A percentile compares a stretch with the other conserved stretches of the same genome.
These are phyloP conservation scores for Drosophila santomea DNA, from an alignment of 1,140 invertebrate species.

Conservation along the genomic window DNA sequence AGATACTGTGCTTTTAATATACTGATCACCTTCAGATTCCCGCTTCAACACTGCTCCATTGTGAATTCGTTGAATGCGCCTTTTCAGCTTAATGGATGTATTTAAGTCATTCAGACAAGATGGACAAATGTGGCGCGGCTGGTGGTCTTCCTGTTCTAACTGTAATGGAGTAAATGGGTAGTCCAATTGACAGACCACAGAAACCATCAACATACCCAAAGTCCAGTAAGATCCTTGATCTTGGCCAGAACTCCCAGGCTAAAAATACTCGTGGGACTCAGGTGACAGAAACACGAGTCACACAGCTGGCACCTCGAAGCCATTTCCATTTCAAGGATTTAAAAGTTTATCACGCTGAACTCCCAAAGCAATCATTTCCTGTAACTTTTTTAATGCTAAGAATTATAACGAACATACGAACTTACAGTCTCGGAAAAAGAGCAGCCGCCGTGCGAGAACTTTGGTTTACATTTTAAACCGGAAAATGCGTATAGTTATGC, in stretches of 20 bases:
- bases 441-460: no score
- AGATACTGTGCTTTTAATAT: no score
- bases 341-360: no score
- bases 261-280: constrained; percentile 36
- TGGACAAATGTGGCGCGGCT: constrained; percentile 50
- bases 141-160: constrained; percentile 26
- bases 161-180: constrained; percentile 8
- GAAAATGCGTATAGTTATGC: no score
- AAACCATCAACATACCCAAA: constrained; percentile 22
- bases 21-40: no score
- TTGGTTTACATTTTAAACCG: no score
- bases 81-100: constrained; percentile 27
- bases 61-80: constrained; percentile 40
- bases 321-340: no score
- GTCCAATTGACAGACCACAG: neutral
- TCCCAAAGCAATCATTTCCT: no score
- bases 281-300: constrained; percentile 9
- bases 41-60: neutral
- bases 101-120: constrained; percentile 43
- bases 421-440: no score
- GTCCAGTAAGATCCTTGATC: constrained; percentile 34
- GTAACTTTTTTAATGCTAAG: no score
- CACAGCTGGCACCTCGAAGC: neutral
- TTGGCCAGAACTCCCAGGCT: constrained; percentile 12
- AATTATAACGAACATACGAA: no score